Base-by-base conservation (phyloP, 1,140 invertebrate species). In the Trichonephila clavipes region DNA sequence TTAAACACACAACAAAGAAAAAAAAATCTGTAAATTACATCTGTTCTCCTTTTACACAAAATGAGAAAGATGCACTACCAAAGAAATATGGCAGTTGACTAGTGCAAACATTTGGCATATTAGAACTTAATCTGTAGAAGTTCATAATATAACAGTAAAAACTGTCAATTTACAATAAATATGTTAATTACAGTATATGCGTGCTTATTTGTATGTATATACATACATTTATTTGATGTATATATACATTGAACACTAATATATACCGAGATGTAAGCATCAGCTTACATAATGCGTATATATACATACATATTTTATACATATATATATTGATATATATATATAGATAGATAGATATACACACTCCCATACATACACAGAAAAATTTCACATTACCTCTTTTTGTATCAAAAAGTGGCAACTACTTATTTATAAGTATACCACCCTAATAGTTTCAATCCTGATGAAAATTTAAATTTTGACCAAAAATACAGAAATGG, bases 1-100 rank as follows among this genome's bases (percentile, higher is more conserved):
- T 90, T 82, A 28, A 89, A 85, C 81, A 92, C 90, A 85, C 90
- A 92, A 90, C 90, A 92, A 92, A 83, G 82, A 92, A 85, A 92
- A 85, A 92, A 83, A 85, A 85, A 59, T 66, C 34, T 72, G 64
- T 72, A 72, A 89, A 89, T 89, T 92, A 85, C 90, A 85, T 90
- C 58, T 90, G n/a, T 81, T 77, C 58, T 62, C 58, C 34, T 34
- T 87, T 88, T 88, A 28, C 59, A 83, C 61, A 81, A 85, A 92
- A 92, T 85, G 64, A 24, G 82, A 72, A 92, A 92, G 59, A 85
- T 85, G 28, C 62, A 92, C 90, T 92, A 85, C 59, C 61, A 92
- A 85, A 85, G 19, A 62, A 66, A 64, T 59, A 66, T 83, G 90
- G 90, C 81, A 92, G 90, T 92, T 92, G 90, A 92, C 90, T 92